Base-by-base conservation (phyloP, 2,797 vertebrate genomes). In the Sciaenops ocellatus region DNA sequence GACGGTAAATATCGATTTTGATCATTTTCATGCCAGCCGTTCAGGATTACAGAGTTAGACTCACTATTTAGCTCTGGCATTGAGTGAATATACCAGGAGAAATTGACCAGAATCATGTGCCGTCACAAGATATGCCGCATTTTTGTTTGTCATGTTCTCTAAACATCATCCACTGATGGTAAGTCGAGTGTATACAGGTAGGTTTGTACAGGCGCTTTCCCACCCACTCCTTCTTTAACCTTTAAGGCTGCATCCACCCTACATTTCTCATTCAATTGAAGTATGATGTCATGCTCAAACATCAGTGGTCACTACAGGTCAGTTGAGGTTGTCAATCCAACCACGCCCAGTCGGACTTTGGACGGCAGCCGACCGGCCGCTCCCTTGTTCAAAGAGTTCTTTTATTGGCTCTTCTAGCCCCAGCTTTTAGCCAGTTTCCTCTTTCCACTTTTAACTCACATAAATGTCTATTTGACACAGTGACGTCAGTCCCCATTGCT, bases 301-400 rank as follows among this genome's bases (percentile, higher is more conserved):
- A 24, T 59, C 52, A 28, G 52, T 50, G 67, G 30, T 6, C 46
- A 16, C 47, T 13, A 18, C 48, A 69, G 86, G 79, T 80, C 77
- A 75, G 75, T 44, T 18, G 67, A 63, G 62, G 73, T 26, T 34
- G 56, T 60, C 44, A 6, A 52, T 20, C 46, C 26, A 61, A 41
- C 71, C 87, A 24, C 91, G 64, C 87, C 85, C 74, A 24, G 65
- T 34, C 4, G 38, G 48, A 83, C 59, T 50, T 80, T 87, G 72
- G 74, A 72, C 34, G 10, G n/a, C 2, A 16, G 59, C 50, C 16
- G 34, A 44, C 59, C 0, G 11, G 61, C 48, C 47, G 15, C 80
- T 73, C 66, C 70, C 66, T 74, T 17, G 1, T 77, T 85, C 50
- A 79, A 61, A 80, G 74, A 83, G 3, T 38, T 55, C 6, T 73